Evolutionary conservation across 2,113 vertebrate species (phyloP), one percentile per base, ranked within the genome.

Genomic region (Forbesichthys papilliferus): DNA sequence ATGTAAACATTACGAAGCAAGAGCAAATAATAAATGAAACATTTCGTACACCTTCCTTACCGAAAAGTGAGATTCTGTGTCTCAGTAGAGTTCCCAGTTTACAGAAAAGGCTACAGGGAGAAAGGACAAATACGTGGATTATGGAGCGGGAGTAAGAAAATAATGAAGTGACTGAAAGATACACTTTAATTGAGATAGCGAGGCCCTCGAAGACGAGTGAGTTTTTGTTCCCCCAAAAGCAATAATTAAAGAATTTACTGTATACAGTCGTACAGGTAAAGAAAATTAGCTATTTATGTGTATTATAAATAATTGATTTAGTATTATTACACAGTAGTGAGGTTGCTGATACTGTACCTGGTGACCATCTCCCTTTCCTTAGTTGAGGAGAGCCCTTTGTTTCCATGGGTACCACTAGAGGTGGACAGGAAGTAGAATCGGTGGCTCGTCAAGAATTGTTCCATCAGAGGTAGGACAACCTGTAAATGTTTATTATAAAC

Each of bases 331-430:
- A 4, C 3, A 12, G 49, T 14, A 27, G 49, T 10, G 49, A 11
- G 49, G 9, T 14, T 11, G 9, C 11, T 11, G 48, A 12, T 49
- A 49, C 54, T 69, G 90, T 93, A 98, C 97, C 96, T 96, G 60
- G 94, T 94, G 65, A 97, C 93, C 93, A 98, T 96, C 89, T 98
- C 96, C 78, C 98, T 98, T 85, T 99, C 97, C 83, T 95, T 98
- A 87, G 93, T 95, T n/a, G 95, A 96, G 6, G 95, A 95, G 46
- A 95, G 93, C 56, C 92, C 93, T 65, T 93, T 91, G 59, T 91
- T 94, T 55, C 90, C 92, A 51, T 92, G 93, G 27, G 93, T 94
- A 64, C 90, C 87, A 55, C 90, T 89, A 58, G 94, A 92, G 63
- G 90, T 89, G 56, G 95, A 95, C 69, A 97, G 82, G 88, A 97